These are phyloP conservation scores for Pristionchus pacificus DNA, from an alignment of 1,140 invertebrate species.

Conservation along the genomic window DNA sequence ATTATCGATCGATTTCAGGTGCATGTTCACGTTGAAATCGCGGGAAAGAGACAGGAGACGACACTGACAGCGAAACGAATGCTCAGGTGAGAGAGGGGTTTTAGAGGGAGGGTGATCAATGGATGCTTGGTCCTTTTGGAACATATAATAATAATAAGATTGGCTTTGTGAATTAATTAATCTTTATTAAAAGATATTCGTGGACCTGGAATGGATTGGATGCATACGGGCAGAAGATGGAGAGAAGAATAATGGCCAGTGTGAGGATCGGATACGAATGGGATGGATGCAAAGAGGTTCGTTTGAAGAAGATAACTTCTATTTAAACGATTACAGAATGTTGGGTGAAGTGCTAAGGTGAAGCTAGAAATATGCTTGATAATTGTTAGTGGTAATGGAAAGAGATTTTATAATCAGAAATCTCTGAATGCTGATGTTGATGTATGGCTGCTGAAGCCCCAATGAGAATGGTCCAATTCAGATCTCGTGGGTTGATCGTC, in stretches of 20 bases:
- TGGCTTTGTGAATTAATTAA: constrained; percentile 61
- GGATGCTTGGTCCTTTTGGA: constrained; percentile 92
- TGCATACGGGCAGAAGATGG: constrained; percentile 1
- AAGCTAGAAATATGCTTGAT: constrained; percentile 90
- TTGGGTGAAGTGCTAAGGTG: constrained; percentile 72
- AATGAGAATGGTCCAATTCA: constrained; percentile 63
- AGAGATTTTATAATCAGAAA: constrained; percentile 95
- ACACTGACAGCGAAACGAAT: constrained; percentile 91
- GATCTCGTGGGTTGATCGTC: not conserved
- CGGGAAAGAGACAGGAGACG: constrained; percentile 82
- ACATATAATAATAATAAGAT: constrained; percentile 94
- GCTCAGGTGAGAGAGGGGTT: constrained; percentile 76
- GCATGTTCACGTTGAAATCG: constrained; percentile 68
- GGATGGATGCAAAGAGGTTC: constrained; percentile 71
- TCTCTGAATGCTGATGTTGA: constrained; percentile 94
- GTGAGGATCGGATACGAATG: constrained; percentile 93
- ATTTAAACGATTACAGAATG: too few relatives aligned
- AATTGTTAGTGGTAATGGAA: constrained; percentile 90
- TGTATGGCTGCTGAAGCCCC: too few relatives aligned
- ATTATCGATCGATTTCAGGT: too few relatives aligned
- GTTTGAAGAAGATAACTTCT: constrained; percentile 26
- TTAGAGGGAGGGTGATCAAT: too few relatives aligned
- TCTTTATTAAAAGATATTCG: not conserved
- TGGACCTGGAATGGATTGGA: not conserved
- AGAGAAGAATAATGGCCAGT: constrained; percentile 42